Percentiles rank a stretch among this genome's conserved stretches.
Conservation (phyloP, 2,113 vertebrate genomes). For the Pyxicephalus adspersus region DNA sequence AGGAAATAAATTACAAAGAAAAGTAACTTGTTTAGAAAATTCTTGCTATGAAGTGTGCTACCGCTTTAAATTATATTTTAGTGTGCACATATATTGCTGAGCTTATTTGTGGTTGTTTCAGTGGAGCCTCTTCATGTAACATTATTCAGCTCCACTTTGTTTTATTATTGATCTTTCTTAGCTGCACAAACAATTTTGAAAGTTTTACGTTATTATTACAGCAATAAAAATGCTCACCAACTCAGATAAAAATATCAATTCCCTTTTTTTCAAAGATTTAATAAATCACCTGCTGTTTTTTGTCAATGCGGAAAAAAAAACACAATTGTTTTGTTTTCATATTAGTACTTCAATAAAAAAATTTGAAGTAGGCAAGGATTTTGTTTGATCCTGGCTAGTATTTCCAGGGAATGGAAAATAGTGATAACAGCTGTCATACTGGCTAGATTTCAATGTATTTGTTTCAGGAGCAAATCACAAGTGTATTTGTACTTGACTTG, state of each 20-base stretch:
- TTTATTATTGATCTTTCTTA: slow-evolving; percentile 36
- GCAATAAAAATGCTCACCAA: slow-evolving; percentile 52
- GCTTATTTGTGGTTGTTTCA: neutral
- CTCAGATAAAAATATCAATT: slow-evolving; percentile 35
- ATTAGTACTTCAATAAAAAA: slow-evolving; percentile 45
- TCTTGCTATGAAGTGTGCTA: neutral
- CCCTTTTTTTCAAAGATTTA: slow-evolving; percentile 12
- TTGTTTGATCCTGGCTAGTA: slow-evolving; percentile 58
- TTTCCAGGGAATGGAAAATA: slow-evolving; percentile 63
- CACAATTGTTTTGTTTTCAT: slow-evolving; percentile 53
- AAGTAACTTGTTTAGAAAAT: too few species aligned
- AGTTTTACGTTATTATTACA: slow-evolving; percentile 51
- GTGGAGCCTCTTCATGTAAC: slow-evolving; percentile 52
- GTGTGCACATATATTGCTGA: neutral
- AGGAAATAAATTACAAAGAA: too few species aligned
- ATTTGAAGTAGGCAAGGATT: slow-evolving; percentile 57
- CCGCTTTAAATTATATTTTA: neutral
- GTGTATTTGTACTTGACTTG: slow-evolving; percentile 58
- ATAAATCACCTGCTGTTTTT: slow-evolving; percentile 41
- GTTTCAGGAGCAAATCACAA: slow-evolving; percentile 56
- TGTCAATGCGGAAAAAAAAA: slow-evolving; percentile 58
- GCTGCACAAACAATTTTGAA: slow-evolving; percentile 47
- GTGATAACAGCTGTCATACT: slow-evolving; percentile 57
- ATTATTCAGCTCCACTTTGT: slow-evolving; percentile 49
- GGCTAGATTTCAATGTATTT: slow-evolving; percentile 56